Conservation (phyloP, 2,113 vertebrate species). For the Cyprinus carpio region DNA sequence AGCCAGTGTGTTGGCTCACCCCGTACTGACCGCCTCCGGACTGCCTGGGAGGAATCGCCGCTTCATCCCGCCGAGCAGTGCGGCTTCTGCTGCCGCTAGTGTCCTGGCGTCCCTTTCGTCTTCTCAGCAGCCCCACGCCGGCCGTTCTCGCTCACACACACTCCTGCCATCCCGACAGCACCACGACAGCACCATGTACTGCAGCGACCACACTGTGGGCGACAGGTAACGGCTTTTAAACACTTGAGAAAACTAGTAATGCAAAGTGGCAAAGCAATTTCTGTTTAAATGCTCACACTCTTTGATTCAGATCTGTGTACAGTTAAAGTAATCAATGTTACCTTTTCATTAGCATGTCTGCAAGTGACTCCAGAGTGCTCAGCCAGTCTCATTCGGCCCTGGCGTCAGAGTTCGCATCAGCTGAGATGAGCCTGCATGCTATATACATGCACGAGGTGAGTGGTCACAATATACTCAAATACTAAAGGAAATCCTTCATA, state of each 20-base stretch:
- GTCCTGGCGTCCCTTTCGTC: constrained; percentile 82
- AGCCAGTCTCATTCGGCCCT: constrained; percentile 69
- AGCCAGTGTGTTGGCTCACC: constrained; percentile 84
- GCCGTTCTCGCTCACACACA: constrained; percentile 64
- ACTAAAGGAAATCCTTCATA: neutral
- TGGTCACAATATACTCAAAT: neutral
- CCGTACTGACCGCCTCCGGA: constrained; percentile 74
- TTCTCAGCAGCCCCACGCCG: constrained; percentile 71
- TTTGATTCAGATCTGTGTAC: neutral
- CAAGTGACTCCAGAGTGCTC: constrained; percentile 67
- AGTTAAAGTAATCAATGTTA: neutral
- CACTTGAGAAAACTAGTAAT: too few relatives aligned
- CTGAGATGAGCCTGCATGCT: constrained; percentile 91
- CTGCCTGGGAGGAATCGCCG: constrained; percentile 72
- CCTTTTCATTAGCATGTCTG: constrained; percentile 66
- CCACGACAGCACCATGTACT: constrained; percentile 70
- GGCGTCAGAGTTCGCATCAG: constrained; percentile 84
- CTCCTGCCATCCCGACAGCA: constrained; percentile 57
- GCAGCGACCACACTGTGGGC: constrained; percentile 69
- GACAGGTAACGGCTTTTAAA: constrained; percentile 69
- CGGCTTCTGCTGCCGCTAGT: constrained; percentile 85
- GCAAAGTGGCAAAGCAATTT: too few relatives aligned
- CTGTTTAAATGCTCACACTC: too few relatives aligned
- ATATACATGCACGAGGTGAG: constrained; percentile 91
- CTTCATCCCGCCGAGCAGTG: constrained; percentile 69